Conservation (phyloP, 92 coral and sea anemone species). For the Palythoa grandiflora region DNA sequence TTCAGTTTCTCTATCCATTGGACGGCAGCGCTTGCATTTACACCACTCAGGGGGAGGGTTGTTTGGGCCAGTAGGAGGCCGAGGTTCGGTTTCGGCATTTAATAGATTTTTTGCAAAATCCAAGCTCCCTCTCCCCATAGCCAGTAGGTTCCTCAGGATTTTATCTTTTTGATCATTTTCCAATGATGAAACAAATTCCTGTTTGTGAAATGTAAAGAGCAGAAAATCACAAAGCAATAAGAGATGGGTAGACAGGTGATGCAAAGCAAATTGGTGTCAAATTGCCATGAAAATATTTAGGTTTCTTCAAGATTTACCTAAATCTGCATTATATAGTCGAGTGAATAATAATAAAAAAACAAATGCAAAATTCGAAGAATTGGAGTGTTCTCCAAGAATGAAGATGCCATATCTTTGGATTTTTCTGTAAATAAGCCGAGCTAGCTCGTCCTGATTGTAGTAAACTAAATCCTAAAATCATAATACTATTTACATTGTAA, state of each 20-base stretch:
- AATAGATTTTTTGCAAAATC: constrained; percentile 7
- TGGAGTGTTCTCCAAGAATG: neutral
- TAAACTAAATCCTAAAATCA: constrained; percentile 18
- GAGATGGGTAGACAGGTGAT: neutral
- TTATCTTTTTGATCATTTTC: neutral
- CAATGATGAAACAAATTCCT: constrained; percentile 9
- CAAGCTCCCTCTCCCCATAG: constrained; percentile 4
- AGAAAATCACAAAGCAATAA: neutral
- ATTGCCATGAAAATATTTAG: neutral
- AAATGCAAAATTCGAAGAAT: constrained; percentile 1
- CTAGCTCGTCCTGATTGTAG: constrained; percentile 4
- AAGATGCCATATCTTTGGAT: neutral
- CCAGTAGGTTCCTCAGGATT: neutral
- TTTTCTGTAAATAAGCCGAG: constrained; percentile 12
- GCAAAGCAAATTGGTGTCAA: neutral
- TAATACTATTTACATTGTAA: constrained; percentile 1
- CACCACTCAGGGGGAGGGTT: neutral
- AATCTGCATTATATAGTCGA: neutral
- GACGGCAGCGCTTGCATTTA: neutral
- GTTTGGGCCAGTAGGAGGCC: neutral
- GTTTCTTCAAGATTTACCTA: neutral
- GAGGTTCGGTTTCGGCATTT: neutral
- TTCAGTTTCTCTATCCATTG: neutral
- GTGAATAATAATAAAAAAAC: neutral
- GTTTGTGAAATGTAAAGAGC: neutral